Evolutionary conservation across 2,113 vertebrate species (phyloP), one percentile per base, ranked within the genome.

Genomic region (Megaceryle torquata): DNA sequence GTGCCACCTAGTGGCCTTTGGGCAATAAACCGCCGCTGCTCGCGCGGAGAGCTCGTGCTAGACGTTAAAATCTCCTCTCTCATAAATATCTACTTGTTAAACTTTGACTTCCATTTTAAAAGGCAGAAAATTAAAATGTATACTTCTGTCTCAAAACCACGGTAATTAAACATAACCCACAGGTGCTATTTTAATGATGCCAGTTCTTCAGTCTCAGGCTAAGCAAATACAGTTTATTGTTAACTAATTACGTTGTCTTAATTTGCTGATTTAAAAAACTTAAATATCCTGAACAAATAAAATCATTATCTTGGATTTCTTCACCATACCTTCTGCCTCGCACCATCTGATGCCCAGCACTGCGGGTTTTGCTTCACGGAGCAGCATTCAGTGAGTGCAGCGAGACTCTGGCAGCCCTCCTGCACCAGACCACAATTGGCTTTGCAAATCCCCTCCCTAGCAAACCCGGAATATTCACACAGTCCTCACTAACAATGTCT

Each of bases 1-100:
- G 74, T 93, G 98, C 97, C 98, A 98, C 82, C 98, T 97, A 94
- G 97, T 67, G 98, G 97, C 29, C 3, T 1, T 24, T 2, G 10
- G 39, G 19, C 11, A 33, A 56, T 28, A 50, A 31, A 7, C 51
- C 3, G 6, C 4, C 8, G 25, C 63, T 8, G 43, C 19, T 57
- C 9, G 14, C n/a, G 13, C 1, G 3, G 8, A 60, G 50, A 46
- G 26, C 64, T 51, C 8, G 21, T 5, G 37, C 67, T 39, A 3
- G 10, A 54, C 82, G 86, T 91, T 61, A 92, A 82, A 87, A 86
- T 39, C 82, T 91, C 68, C 18, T 74, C 81, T 60, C 94, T 91
- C 81, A 16, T 95, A 96, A 96, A 95, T 89, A 95, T 12, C 96
- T 82, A 93, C 95, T 95, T 95, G 93, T 97, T 96, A 89, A 97